phyloP scores from a whole-genome alignment of 2,797 vertebrate genomes.

The Acanthiza pusilla region DNA sequence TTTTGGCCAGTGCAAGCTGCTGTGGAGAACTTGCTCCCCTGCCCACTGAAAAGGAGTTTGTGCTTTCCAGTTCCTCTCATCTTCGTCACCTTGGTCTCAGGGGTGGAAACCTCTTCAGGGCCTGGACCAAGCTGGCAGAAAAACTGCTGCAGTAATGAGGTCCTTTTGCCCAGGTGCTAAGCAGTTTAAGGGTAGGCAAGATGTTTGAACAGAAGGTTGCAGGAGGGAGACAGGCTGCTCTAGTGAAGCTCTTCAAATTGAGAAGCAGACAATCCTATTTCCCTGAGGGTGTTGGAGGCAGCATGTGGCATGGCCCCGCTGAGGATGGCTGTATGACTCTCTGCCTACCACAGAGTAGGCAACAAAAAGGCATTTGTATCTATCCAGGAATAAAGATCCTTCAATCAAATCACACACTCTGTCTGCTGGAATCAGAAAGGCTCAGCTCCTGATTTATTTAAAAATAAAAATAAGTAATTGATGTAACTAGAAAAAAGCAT shows the following conservation, averaged over 20 bases:
- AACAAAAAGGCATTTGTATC: accelerated
- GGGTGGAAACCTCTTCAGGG: not conserved
- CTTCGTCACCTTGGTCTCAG: no score
- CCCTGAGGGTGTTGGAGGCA: not conserved
- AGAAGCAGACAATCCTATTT: not conserved
- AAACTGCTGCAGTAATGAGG: not conserved
- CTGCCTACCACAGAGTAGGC: not conserved
- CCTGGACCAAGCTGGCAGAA: not conserved
- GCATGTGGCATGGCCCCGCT: accelerated
- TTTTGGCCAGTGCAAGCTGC: not conserved
- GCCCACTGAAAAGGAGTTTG: not conserved
- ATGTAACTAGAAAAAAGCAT: not conserved
- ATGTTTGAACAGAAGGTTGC: not conserved
- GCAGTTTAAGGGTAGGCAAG: not conserved
- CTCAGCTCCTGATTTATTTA: not conserved
- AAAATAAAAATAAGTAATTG: not conserved
- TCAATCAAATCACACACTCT: not conserved
- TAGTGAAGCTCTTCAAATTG: not conserved
- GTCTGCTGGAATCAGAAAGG: not conserved
- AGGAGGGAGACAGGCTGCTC: not conserved
- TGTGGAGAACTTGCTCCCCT: not conserved
- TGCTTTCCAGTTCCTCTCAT: not conserved
- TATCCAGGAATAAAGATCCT: not conserved
- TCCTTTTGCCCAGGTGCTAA: not conserved
- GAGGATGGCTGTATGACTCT: accelerated